phyloP scores from a whole-genome alignment of 1,140 invertebrate species.

The Lordiphosa stackelbergi region DNA sequence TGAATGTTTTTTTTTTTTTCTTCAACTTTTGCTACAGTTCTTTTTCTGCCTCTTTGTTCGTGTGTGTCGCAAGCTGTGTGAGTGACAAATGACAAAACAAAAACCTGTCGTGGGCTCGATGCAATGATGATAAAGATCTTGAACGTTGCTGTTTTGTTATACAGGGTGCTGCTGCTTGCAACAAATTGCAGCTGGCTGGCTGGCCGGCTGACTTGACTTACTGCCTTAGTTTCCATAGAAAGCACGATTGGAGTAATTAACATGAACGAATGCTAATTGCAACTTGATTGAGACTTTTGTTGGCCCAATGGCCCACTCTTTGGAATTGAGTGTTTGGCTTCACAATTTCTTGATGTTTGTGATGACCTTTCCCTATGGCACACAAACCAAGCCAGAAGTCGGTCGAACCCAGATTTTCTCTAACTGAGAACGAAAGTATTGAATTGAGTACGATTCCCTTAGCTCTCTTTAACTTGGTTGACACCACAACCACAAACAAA shows the following conservation, averaged over 20 bases:
- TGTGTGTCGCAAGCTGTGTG: constrained; percentile 74
- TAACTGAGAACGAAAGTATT: too few relatives aligned
- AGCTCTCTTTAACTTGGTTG: too few relatives aligned
- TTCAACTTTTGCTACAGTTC: constrained; percentile 60
- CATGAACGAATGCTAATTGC: constrained; percentile 56
- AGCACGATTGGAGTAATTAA: constrained; percentile 46
- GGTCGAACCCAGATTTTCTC: too few relatives aligned
- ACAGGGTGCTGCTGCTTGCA: constrained; percentile 54
- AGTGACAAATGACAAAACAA: constrained; percentile 77
- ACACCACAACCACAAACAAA: too few relatives aligned
- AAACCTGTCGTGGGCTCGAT: constrained; percentile 73
- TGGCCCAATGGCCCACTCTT: constrained; percentile 8
- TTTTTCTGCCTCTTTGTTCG: constrained; percentile 45
- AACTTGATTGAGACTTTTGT: constrained; percentile 63
- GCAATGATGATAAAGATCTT: constrained; percentile 73
- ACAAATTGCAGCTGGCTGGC: constrained; percentile 61
- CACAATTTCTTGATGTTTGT: too few relatives aligned
- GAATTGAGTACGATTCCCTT: too few relatives aligned
- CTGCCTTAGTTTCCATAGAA: constrained; percentile 65
- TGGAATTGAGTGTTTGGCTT: constrained; percentile 10
- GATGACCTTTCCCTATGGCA: too few relatives aligned
- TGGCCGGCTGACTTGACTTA: constrained; percentile 52
- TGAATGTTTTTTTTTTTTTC: constrained; percentile 56
- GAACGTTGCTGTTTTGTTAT: constrained; percentile 44
- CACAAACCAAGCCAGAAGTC: too few relatives aligned